A percentile compares a stretch with the other conserved stretches of the same genome.
Conservation (phyloP, 2,888 invertebrate genomes). For the Luperina nickerlii region DNA sequence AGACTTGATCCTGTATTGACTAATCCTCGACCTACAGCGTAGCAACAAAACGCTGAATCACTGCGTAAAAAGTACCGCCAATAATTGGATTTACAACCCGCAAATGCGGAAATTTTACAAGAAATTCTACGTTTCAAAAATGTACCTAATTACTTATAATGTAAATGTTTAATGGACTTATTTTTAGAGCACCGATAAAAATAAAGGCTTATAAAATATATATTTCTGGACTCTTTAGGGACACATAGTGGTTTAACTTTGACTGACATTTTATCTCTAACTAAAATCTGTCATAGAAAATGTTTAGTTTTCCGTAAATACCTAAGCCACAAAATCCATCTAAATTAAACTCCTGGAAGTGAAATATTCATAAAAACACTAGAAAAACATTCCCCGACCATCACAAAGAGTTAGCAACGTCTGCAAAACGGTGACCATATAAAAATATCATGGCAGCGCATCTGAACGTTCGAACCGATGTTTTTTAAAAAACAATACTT, state of each 20-base stretch:
- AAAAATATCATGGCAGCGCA: conserved; percentile 49
- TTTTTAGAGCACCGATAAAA: not conserved
- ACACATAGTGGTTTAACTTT: not conserved
- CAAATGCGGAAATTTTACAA: too few relatives aligned
- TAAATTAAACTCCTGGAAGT: not conserved
- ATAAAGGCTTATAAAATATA: not conserved
- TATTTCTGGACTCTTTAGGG: too few relatives aligned
- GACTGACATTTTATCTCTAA: conserved; percentile 10
- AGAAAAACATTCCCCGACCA: conserved; percentile 7
- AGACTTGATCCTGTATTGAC: too few relatives aligned
- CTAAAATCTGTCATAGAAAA: conserved; percentile 6
- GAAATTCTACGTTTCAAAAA: not conserved
- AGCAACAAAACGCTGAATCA: too few relatives aligned
- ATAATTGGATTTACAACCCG: too few relatives aligned
- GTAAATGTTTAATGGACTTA: not conserved
- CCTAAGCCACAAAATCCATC: not conserved
- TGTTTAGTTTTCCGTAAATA: not conserved
- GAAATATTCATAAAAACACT: conserved; percentile 37
- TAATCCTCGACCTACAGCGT: too few relatives aligned
- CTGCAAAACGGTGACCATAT: conserved; percentile 39
- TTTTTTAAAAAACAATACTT: conserved; percentile 59
- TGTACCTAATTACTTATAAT: not conserved
- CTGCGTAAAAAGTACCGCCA: too few relatives aligned
- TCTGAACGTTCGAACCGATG: conserved; percentile 45
- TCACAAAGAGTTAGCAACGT: conserved; percentile 39